Evolutionary conservation across 1,140 invertebrate species (phyloP).

Genomic region (Solenopsis fugax): DNA sequence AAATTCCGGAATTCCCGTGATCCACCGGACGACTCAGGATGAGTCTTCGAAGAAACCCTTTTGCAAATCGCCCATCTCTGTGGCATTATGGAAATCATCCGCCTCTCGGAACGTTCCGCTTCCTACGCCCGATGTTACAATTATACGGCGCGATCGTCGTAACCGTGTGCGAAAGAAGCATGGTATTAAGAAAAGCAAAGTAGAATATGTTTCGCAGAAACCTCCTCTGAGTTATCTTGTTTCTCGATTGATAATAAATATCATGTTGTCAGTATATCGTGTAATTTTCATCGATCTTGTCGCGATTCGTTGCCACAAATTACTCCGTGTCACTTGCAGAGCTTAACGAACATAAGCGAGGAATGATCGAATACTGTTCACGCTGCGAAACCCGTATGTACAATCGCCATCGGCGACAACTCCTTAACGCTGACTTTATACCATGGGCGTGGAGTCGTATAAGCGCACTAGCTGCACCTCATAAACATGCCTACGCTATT

Average conservation of each 20-base stretch:
- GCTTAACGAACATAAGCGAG: constrained; percentile 29
- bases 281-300: constrained; percentile 45
- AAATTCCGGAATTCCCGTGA: constrained; percentile 70
- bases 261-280: constrained; percentile 13
- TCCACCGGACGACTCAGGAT: constrained; percentile 28
- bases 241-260: constrained; percentile 26
- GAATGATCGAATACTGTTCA: constrained; percentile 33
- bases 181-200: neutral
- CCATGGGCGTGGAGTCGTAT: constrained; percentile 46
- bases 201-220: neutral
- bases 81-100: constrained; percentile 49
- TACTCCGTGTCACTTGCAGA: constrained; percentile 9
- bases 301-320: constrained; percentile 30
- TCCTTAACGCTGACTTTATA: constrained; percentile 57
- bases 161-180: constrained; percentile 18
- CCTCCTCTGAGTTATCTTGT: neutral
- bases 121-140: constrained; percentile 38
- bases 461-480: constrained; percentile 32
- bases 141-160: neutral
- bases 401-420: constrained; percentile 42
- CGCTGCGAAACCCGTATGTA: constrained; percentile 29
- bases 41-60: constrained; percentile 19
- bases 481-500: constrained; percentile 33
- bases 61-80: constrained; percentile 28
- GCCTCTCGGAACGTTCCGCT: constrained; percentile 14